Evolutionary conservation across 2,888 invertebrate genomes (phyloP), one percentile per base, ranked within the genome.

Genomic region (Apotomis capreana): DNA sequence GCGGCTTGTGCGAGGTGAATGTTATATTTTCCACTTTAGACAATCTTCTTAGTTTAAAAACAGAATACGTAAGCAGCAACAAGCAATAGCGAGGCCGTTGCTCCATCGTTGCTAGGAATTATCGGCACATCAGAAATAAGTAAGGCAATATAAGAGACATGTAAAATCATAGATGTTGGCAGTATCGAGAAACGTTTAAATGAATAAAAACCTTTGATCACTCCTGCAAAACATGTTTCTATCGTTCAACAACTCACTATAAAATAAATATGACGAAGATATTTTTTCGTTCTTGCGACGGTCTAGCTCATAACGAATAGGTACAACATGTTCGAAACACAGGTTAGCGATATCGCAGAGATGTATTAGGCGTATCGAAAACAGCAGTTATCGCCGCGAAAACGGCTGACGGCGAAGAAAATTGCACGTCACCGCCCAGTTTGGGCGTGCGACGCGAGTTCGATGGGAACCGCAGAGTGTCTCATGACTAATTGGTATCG

Each of bases 381-480:
- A 10, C 49, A 49, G 49, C 49, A 49, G 49, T 49, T 79, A 82
- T 83, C 82, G 81, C 84, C 83, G 80, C 80, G 82, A 83, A 73
- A 68, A 85, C 79, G 82, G 80, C 80, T 77, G 78, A 74, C 78
- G 78, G 74, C 75, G 75, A 81, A 83, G 82, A 82, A 86, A 83
- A 83, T 81, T 78, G 79, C 79, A 75, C 77, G 75, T 76, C 57
- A 13, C 46, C 76, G 78, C 70, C 75, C 79, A 77, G 83, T 84
- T 85, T 83, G 84, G 78, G 83, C 82, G 83, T 82, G 81, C 81
- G 77, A 67, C 79, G 75, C 76, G 76, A 81, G 81, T 83, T 84
- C 84, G 83, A 81, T 87, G 87, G 80, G 87, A 88, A 86, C 81
- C 76, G 76, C 77, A 88, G 88, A 84, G 84, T 87, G 88, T 78